Evolutionary conservation across 2,113 vertebrate species (phyloP).

Genomic region (Heterochromis multidens): DNA sequence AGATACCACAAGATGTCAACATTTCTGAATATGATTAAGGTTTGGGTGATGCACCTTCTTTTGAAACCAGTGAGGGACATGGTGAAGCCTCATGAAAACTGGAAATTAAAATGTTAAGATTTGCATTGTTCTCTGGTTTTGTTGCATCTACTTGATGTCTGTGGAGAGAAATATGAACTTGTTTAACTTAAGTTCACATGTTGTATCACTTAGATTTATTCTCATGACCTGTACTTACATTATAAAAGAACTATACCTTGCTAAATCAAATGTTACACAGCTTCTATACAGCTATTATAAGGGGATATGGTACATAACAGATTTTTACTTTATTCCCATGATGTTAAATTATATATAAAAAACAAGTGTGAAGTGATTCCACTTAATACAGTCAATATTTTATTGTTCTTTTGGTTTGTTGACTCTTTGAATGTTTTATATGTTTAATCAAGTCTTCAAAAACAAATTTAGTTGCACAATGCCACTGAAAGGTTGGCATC

Average conservation of each 20-base stretch:
- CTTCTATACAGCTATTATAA: neutral
- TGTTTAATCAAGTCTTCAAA: neutral
- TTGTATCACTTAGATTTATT: neutral
- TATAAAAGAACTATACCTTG: constrained; percentile 2
- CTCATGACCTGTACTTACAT: constrained; percentile 10
- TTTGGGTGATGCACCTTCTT: neutral
- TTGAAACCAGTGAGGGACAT: neutral
- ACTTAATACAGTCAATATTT: neutral
- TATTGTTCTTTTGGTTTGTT: neutral
- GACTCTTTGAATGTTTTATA: neutral
- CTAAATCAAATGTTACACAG: neutral
- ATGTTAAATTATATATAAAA: neutral
- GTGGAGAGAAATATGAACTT: neutral
- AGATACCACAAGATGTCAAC: neutral
- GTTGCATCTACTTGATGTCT: constrained; percentile 6
- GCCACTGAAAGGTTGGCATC: neutral
- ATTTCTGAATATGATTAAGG: neutral
- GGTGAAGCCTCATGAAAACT: constrained; percentile 13
- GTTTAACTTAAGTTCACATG: neutral
- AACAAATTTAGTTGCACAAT: neutral
- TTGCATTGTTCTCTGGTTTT: constrained; percentile 25
- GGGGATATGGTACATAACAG: neutral
- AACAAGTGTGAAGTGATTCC: neutral
- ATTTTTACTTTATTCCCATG: neutral
- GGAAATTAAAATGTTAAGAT: constrained; percentile 13